Conservation (phyloP, 2,797 vertebrate species). For the Danio aesculapii region DNA sequence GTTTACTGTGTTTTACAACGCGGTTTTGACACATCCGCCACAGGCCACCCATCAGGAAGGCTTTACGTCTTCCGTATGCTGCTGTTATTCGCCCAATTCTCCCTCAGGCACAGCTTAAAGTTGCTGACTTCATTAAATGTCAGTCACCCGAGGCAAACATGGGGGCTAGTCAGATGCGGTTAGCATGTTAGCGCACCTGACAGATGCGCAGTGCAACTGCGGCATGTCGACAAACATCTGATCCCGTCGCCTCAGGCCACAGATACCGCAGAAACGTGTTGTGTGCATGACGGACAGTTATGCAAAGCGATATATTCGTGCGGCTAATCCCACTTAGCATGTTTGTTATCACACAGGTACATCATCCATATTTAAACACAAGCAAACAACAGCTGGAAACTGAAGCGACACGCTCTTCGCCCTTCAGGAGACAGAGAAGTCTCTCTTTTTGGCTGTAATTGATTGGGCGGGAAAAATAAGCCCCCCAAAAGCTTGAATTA, state of each 20-base stretch:
- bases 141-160: constrained; percentile 42
- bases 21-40: not conserved
- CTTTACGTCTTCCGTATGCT: constrained; percentile 36
- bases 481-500: constrained; percentile 65
- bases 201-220: constrained; percentile 66
- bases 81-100: constrained; percentile 20
- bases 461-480: constrained; percentile 44
- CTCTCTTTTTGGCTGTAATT: constrained; percentile 50
- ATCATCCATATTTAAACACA: constrained; percentile 53
- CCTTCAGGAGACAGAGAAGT: not conserved
- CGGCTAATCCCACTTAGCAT: constrained; percentile 46
- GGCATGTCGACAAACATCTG: constrained; percentile 66
- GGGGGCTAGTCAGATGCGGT: constrained; percentile 63
- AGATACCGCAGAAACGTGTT: constrained; percentile 48
- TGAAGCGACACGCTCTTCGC: not conserved
- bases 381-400: constrained; percentile 56
- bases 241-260: constrained; percentile 58
- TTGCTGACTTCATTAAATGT: constrained; percentile 52
- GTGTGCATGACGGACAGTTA: constrained; percentile 21
- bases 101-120: constrained; percentile 11
- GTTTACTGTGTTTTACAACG: not conserved
- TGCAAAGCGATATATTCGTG: constrained; percentile 4
- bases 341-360: constrained; percentile 26
- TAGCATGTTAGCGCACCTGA: constrained; percentile 59
- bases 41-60: constrained; percentile 41